Evolutionary conservation across 2,797 vertebrate species (phyloP), one percentile per base, ranked within the genome.

Genomic region (Characodon lateralis): DNA sequence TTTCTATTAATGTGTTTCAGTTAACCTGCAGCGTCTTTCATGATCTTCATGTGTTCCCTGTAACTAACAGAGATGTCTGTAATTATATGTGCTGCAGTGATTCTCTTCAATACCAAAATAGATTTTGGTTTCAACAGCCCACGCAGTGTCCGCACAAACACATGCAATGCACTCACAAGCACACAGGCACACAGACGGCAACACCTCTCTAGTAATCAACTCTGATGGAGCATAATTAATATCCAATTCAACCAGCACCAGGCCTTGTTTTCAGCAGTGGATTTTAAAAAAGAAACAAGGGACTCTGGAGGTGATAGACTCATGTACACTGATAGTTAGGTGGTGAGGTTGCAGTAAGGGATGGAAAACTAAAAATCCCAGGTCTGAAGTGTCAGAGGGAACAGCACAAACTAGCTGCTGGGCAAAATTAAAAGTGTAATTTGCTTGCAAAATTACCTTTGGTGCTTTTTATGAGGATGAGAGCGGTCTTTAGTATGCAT

Each of bases 161-260:
- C 80, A 66, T 51, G 78, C 84, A 77, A 24, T 69, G 31, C 68
- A 79, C 35, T 53, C 66, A 22, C 70, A 55, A 46, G 80, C 77
- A 61, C 78, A 82, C 88, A 80, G 83, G 75, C 80, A 74, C 77
- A 71, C 77, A 84, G 84, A 84, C 85, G 89, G 77, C 91, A 72
- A 80, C 86, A 83, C 83, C 84, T 75, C 84, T 59, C 80, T 50
- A 68, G 87, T 90, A 94, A 95, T 94, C 89, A 92, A 84, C 88
- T 82, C 86, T 86, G 86, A 90, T 86, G 89, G 85, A 92, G 89
- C 87, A 85, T 91, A 93, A 94, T 95, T 94, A 94, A 94, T 93
- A 89, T 91, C 88, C 88, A 93, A 90, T 94, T 92, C 83, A 87
- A 81, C 63, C 78, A 59, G 79, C 87, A 82, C 63, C 77, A 55